Base-by-base conservation (phyloP, 1,140 invertebrate genomes). In the Pseudobourletiella spinata region DNA sequence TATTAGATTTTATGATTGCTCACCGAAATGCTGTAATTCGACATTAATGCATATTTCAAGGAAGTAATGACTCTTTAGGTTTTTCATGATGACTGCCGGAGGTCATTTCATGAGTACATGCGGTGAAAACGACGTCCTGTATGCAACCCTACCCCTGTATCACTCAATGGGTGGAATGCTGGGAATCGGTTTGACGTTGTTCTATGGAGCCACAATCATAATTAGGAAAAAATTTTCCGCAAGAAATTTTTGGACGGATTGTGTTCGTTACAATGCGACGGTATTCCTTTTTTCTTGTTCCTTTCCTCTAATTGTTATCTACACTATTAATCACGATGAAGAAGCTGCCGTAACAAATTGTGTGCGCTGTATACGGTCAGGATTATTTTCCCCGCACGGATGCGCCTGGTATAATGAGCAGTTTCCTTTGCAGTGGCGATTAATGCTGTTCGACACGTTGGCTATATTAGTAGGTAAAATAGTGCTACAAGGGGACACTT, bases 181-280 rank as follows among this genome's bases (percentile, higher is more conserved):
- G 16, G 73, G 72, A n/a, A 44, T 59, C 14, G 67, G 67, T 20
- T 63, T 65, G 39, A 35, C 63, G 2, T 51, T 68, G 16, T 55
- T 81, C 3, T 68, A 71, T 39, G 82, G 82, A n/a, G 73, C 71
- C 25, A 78, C 77, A 2, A 71, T 80, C 29, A 79, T 79, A 3
- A 74, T 84, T 16, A 64, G 79, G 29, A 74, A 74, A 51, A 82
- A 82, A 71, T 83, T 83, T 69, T 83, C 81, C 25, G 82, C 80
- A n/a, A 77, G 76, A 56, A 75, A 76, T 63, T 83, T 83, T 70
- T 83, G 82, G 82, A 76, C 78, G 24, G 86, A 87, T 71, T 87
- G 85, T 73, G 79, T 83, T 35, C 81, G 84, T 69, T 82, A 86
- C 71, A 80, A 86, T 42, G 86, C 84, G 68, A 87, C 86, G 30